Evolutionary conservation across 1,140 invertebrate genomes (phyloP), one percentile per base, ranked within the genome.

Genomic region (Caerostris darwini): DNA sequence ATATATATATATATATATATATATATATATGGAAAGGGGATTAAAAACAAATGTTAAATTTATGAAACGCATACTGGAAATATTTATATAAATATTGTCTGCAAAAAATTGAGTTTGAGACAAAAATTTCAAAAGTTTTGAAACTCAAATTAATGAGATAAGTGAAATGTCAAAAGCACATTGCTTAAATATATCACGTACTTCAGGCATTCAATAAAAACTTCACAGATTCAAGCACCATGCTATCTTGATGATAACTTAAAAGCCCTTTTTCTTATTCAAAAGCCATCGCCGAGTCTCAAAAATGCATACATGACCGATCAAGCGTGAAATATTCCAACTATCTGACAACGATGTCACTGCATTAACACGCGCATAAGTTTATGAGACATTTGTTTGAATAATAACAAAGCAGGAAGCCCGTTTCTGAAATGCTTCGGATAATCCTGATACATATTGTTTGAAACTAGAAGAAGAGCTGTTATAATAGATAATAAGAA

Each of bases 331-430:
- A 58, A 56, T 56, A 83, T 83, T 56, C 12, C 54, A 83, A 83
- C 7, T 57, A 83, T 83, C 14, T 50, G 71, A 77, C 71, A 77
- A 50, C 82, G 54, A 83, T 53, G 81, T n/a, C n/a, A 19, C 53
- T 7, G 56, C 54, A 83, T 83, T 83, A 83, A 83, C 82, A 83
- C 82, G 82, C 82, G 82, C 82, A n/a, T 83, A 58, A 57, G 82
- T 56, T 58, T 77, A 77, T 77, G 71, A 77, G 71, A 77, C 71
- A 77, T 77, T 77, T 77, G 71, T 77, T 77, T 34, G 71, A 77
- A 77, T 77, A 77, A 77, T 77, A 77, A 77, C 71, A 34, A 77
- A 14, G 34, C 71, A 77, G 71, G 71, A 77, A 77, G 50, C 71
- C 50, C 10, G 71, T 34, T 77, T 77, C 14, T 12, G 71, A 77